phyloP scores from a whole-genome alignment of 1,140 invertebrate species.

The Oppia nitens region DNA sequence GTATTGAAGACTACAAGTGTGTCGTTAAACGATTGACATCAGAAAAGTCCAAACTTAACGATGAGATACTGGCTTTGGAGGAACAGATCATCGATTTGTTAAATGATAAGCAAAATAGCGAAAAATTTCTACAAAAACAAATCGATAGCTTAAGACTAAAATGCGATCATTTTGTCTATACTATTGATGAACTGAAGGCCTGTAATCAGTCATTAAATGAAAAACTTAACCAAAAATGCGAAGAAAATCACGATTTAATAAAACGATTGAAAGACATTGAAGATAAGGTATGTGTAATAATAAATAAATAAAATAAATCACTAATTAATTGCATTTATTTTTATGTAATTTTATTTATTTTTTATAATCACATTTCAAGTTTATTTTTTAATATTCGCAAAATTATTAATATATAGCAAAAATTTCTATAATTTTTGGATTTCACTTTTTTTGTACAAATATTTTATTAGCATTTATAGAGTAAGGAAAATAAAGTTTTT shows the following conservation, averaged over 20 bases:
- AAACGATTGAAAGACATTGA: not conserved
- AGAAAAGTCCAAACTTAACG: not conserved
- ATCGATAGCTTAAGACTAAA: not conserved
- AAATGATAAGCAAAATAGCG: not conserved
- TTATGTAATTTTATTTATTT: not conserved
- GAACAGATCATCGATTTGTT: slow-evolving; percentile 3
- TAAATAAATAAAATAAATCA: no score
- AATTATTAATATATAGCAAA: not conserved
- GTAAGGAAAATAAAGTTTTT: no score
- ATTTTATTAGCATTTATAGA: no score
- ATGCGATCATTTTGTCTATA: not conserved
- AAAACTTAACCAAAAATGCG: not conserved
- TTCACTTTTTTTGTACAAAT: not conserved
- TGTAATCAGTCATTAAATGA: not conserved
- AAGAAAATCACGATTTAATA: not conserved
- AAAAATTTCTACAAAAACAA: not conserved
- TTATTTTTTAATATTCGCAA: not conserved
- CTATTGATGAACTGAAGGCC: not conserved
- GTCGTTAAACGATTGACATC: not conserved
- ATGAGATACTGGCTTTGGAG: not conserved
- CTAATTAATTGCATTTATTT: no score
- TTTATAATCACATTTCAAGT: not conserved
- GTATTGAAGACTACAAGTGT: not conserved
- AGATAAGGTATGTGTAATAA: not conserved
- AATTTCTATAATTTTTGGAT: not conserved